Percentiles rank a stretch among this genome's conserved stretches.
phyloP scores from a whole-genome alignment of 2,113 vertebrate species.

The Ameiurus melas region DNA sequence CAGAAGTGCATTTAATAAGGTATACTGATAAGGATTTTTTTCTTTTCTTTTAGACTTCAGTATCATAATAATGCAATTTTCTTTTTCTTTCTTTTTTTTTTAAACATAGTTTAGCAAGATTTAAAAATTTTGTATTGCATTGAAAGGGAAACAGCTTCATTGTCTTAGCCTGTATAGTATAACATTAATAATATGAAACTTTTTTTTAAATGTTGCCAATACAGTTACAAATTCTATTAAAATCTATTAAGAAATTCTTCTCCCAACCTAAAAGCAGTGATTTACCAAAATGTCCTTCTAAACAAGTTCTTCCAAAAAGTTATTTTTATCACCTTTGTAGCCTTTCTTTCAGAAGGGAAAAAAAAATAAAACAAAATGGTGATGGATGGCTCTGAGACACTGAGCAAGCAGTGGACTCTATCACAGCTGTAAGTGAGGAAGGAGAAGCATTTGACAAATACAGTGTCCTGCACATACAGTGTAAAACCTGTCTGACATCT shows the following conservation, averaged over 20 bases:
- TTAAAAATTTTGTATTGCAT: too few relatives aligned
- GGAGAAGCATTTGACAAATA: slow-evolving; percentile 64
- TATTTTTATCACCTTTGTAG: slow-evolving; percentile 18
- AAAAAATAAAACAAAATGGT: slow-evolving; percentile 42
- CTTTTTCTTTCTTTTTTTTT: too few relatives aligned
- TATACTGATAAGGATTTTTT: neutral
- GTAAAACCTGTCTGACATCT: slow-evolving; percentile 62
- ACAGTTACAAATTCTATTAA: too few relatives aligned
- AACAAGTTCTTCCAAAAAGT: slow-evolving; percentile 26
- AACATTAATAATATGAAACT: neutral
- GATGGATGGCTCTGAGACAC: slow-evolving; percentile 56
- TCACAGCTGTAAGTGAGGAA: slow-evolving; percentile 58
- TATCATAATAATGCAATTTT: neutral
- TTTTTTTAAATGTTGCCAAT: neutral
- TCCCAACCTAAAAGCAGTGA: slow-evolving; percentile 55
- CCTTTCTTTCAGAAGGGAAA: neutral
- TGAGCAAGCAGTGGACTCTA: slow-evolving; percentile 58
- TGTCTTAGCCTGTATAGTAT: neutral
- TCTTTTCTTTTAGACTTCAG: neutral
- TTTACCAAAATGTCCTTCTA: slow-evolving; percentile 21
- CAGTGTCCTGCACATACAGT: slow-evolving; percentile 56
- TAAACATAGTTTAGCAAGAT: neutral
- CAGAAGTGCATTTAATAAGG: neutral
- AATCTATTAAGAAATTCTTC: slow-evolving; percentile 52
- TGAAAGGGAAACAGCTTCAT: too few relatives aligned